Base-by-base conservation (phyloP, 2,113 vertebrate species). In the Parotia lawesii region DNA sequence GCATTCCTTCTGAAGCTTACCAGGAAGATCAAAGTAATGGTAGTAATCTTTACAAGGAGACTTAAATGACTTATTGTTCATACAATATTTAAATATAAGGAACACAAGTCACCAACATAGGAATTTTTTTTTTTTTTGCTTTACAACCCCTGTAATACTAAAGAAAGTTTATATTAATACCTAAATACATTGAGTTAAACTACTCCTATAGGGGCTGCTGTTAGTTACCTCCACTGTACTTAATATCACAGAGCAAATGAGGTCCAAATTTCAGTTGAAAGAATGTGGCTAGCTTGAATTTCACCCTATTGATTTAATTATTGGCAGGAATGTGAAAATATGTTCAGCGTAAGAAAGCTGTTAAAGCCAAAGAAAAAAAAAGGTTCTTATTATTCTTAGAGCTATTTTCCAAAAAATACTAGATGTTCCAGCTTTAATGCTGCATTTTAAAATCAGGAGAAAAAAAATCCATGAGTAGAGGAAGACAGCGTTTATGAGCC, bases 231-330 rank as follows among this genome's bases (percentile, higher is more conserved):
- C 74, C 64, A 45, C 65, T 61, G 12, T 42, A 73, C 35, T 37
- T 57, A 33, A 73, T 8, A 40, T 29, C 86, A 76, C 24, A 40
- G 73, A 85, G 73, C 56, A 95, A 91, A 78, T 13, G 17, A 53
- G 78, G 73, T 66, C 71, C 84, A 89, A 94, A 93, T 90, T 87
- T 78, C 35, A 79, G 51, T 31, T 71, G 65, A 65, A 76, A 81
- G 67, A 67, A 75, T 14, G 21, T 11, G 3, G 64, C 83, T 92
- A 93, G 64, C 40, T 95, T 96, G 56, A 89, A 84, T 91, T 94
- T 90, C 73, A 93, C 73, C 38, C 90, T 81, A 69, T 64, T 93
- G 76, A 87, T 82, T 91, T 95, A 80, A 87, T 90, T 93, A 83
- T 48, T 85, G 71, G 53, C 58, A 93, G 51, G 62, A 82, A 88